These are phyloP conservation scores for Pseudomugil gertrudae DNA, from an alignment of 2,797 vertebrate genomes.

Conservation along the genomic window DNA sequence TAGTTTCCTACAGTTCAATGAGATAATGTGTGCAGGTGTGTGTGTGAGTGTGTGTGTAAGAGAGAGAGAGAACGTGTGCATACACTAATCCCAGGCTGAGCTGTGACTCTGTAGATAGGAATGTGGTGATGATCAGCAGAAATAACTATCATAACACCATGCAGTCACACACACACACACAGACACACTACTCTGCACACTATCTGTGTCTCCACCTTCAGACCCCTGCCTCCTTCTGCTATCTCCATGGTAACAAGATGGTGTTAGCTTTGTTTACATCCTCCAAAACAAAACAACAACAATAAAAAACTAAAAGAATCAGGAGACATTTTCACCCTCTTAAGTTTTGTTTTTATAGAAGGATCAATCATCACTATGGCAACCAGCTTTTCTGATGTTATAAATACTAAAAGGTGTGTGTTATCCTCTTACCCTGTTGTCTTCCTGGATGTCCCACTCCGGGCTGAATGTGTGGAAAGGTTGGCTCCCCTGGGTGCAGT, in stretches of 20 bases:
- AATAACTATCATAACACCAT: background rate
- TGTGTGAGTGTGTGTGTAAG: background rate
- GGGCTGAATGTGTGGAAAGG: slow-evolving; percentile 83
- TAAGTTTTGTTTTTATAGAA: background rate
- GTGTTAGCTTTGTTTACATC: slow-evolving; percentile 23
- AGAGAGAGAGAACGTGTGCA: too few relatives aligned
- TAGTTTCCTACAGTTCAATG: slow-evolving; percentile 11
- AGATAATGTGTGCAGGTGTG: background rate
- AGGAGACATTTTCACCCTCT: background rate
- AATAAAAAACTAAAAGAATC: background rate
- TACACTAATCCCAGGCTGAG: background rate
- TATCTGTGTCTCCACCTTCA: background rate
- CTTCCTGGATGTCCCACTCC: slow-evolving; percentile 85
- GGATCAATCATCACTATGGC: too few relatives aligned
- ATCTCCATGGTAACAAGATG: slow-evolving; percentile 29
- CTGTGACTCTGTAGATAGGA: background rate
- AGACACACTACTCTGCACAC: background rate
- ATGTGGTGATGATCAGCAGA: background rate
- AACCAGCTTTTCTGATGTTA: background rate
- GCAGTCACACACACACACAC: too few relatives aligned
- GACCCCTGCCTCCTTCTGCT: background rate
- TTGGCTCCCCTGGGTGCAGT: slow-evolving; percentile 79
- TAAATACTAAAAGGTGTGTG: background rate
- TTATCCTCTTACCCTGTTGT: slow-evolving; percentile 78
- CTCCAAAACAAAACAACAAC: slow-evolving; percentile 3